A percentile compares a stretch with the other conserved stretches of the same genome.
phyloP scores from a whole-genome alignment of 2,797 vertebrate genomes.

The Octomys mimax region DNA sequence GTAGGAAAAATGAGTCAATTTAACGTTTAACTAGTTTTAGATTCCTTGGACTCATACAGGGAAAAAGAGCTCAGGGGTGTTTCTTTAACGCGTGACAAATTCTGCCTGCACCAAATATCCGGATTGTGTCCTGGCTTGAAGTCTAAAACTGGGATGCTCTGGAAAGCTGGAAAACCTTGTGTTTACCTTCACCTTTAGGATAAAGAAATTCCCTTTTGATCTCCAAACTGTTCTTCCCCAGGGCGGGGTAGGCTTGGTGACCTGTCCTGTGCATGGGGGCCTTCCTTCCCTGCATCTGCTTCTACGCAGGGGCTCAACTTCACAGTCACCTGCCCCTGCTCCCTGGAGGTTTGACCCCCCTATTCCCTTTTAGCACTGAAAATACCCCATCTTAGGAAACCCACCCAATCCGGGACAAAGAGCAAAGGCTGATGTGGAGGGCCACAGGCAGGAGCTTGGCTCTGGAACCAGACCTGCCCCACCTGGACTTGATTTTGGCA shows the following conservation, averaged over 20 bases:
- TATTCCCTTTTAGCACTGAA: not conserved
- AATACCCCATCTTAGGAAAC: not conserved
- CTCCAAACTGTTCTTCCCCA: not conserved
- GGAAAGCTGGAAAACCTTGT: not conserved
- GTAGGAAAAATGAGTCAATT: not conserved
- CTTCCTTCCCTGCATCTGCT: not conserved
- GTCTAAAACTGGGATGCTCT: not conserved
- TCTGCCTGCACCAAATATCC: not conserved
- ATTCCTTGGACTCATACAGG: not conserved
- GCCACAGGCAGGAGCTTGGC: not conserved
- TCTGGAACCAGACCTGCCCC: not conserved
- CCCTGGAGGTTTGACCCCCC: too few relatives aligned
- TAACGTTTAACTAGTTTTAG: not conserved
- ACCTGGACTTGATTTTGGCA: not conserved
- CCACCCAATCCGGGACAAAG: not conserved
- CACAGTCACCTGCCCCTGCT: not conserved
- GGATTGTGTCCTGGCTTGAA: not conserved
- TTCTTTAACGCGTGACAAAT: not conserved
- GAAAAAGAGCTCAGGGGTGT: not conserved
- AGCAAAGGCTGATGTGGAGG: not conserved
- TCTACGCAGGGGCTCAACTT: not conserved
- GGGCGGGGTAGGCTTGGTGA: not conserved
- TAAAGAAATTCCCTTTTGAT: too few relatives aligned
- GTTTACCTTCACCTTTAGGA: not conserved
- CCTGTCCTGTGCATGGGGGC: fast-evolving